A percentile compares a stretch with the other conserved stretches of the same genome.
These are phyloP conservation scores for Eilema griseolum DNA, from an alignment of 2,888 invertebrate species.

Conservation along the genomic window DNA sequence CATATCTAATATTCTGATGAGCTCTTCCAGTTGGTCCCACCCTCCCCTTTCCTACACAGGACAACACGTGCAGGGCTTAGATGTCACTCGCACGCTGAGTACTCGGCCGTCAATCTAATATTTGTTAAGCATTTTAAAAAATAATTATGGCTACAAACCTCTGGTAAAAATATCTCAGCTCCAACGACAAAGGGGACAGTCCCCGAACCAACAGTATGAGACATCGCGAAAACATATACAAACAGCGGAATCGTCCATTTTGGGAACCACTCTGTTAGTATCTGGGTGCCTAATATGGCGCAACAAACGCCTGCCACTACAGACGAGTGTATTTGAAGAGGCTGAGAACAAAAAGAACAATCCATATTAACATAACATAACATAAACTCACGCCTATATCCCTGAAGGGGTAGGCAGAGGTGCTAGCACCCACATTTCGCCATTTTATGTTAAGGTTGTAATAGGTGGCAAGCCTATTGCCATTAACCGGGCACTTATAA, in stretches of 20 bases:
- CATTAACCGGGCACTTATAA: no score
- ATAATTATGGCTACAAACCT: conserved; percentile 41
- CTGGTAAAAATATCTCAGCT: conserved; percentile 56
- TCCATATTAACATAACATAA: no score
- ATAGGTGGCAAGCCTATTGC: no score
- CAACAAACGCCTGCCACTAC: conserved; percentile 11
- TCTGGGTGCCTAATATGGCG: conserved; percentile 40
- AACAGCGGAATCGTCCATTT: conserved; percentile 41
- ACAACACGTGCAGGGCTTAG: no score
- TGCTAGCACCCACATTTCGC: no score
- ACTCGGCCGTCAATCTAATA: background rate
- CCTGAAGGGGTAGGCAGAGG: no score
- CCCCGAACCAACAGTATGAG: conserved; percentile 50
- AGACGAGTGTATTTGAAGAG: conserved; percentile 15
- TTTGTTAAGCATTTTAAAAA: conserved; percentile 43
- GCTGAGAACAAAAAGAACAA: conserved; percentile 3
- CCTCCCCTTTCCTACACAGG: no score
- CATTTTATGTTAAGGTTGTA: no score
- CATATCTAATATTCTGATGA: no score
- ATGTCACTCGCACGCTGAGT: no score
- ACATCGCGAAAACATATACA: conserved; percentile 26
- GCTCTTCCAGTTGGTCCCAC: no score
- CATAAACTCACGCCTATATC: no score
- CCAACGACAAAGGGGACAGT: conserved; percentile 51
- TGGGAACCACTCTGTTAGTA: conserved; percentile 48